Percentiles rank a stretch among this genome's conserved stretches.
Conservation (phyloP, 2,797 vertebrate genomes). For the Chloroceryle inda region DNA sequence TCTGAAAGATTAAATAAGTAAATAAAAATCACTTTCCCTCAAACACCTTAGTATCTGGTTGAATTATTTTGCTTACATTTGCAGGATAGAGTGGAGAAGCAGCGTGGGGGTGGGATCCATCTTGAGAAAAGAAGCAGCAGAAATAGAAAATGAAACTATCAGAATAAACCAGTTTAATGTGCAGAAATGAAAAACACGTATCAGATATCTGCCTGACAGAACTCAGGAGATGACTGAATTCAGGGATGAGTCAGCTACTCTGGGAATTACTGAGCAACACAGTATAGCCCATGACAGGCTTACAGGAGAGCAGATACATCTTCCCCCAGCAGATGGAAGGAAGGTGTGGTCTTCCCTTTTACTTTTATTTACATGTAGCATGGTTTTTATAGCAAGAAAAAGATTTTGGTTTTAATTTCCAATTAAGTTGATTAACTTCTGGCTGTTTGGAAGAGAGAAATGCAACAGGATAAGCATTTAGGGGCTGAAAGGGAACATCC, state of each 20-base stretch:
- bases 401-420: not conserved
- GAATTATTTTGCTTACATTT: not conserved
- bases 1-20: not conserved
- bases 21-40: not conserved
- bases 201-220: not conserved
- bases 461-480: not conserved
- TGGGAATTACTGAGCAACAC: not conserved
- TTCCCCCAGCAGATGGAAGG: not conserved
- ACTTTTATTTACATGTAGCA: not conserved
- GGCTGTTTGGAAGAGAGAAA: not conserved
- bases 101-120: rapidly evolving
- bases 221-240: not conserved
- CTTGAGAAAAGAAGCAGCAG: not conserved
- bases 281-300: not conserved
- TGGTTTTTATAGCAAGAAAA: not conserved
- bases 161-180: not conserved
- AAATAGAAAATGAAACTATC: not conserved
- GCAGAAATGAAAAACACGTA: not conserved
- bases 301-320: not conserved
- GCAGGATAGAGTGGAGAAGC: not conserved
- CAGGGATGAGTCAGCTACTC: slow-evolving; percentile 23
- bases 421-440: not conserved
- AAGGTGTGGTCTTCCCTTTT: not conserved
- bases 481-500: not conserved
- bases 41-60: not conserved